phyloP scores from a whole-genome alignment of 2,113 vertebrate species.

The Coregonus clupeaformis region DNA sequence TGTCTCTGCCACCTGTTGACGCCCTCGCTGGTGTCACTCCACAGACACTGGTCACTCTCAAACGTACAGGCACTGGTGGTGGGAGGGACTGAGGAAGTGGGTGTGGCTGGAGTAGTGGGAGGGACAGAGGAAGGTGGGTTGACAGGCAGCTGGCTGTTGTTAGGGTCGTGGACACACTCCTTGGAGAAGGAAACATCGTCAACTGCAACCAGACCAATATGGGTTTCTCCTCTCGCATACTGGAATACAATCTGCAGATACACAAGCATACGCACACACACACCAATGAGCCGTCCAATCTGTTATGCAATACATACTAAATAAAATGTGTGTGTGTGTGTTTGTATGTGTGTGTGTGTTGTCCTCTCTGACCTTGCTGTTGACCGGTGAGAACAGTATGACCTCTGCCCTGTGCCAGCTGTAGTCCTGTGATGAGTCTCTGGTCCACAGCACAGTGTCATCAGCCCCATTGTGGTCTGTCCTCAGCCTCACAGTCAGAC shows the following conservation, averaged over 20 bases:
- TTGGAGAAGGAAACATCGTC: conserved; percentile 73
- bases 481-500: conserved; percentile 52
- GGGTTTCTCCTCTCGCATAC: conserved; percentile 37
- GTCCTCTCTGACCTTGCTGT: conserved; percentile 62
- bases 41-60: conserved; percentile 65
- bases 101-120: conserved; percentile 63
- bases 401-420: conserved; percentile 69
- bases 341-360: background rate
- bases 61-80: conserved; percentile 70
- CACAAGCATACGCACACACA: background rate
- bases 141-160: conserved; percentile 63
- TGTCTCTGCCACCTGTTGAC: conserved; percentile 64
- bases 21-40: conserved; percentile 60
- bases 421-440: conserved; percentile 43
- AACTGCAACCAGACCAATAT: conserved; percentile 55
- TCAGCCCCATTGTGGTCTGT: conserved; percentile 30
- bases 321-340: background rate
- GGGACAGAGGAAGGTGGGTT: conserved; percentile 37
- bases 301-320: background rate
- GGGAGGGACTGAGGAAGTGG: conserved; percentile 51
- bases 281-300: too few species aligned
- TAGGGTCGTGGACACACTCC: conserved; percentile 63
- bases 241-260: conserved; percentile 63
- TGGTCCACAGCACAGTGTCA: conserved; percentile 60
- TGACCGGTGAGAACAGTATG: conserved; percentile 57